Base-by-base conservation (phyloP, 2,888 invertebrate genomes). In the Margaritifera margaritifera region DNA sequence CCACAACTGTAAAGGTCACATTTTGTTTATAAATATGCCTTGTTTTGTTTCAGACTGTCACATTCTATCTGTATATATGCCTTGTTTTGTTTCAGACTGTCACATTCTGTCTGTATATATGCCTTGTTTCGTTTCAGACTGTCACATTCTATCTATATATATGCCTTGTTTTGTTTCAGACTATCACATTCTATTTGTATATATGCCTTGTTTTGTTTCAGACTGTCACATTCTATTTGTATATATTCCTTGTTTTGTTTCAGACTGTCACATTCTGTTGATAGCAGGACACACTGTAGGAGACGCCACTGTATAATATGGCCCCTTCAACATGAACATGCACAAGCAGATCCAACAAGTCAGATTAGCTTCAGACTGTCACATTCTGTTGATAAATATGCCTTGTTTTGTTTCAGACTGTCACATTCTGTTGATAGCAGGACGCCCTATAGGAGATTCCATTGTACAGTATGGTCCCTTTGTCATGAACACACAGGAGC, bases 261-360 rank as follows among this genome's bases (percentile, higher is more conserved):
- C 18, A 20, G 20, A 19, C 18, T 18, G n/a, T n/a, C n/a, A n/a
- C n/a, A n/a, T n/a, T n/a, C n/a, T n/a, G n/a, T n/a, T n/a, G 20
- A n/a, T 22, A n/a, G n/a, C n/a, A 55, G 55, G n/a, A 55, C n/a
- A 55, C 65, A 84, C 85, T 4, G 71, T 86, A 11, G 74, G 73
- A 11, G 84, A 86, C 66, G 84, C 86, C 4, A 74, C 86, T 6
- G 82, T 79, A 1, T 72, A 71, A 61, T 80, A 82, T 70, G 84
- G 84, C 20, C 84, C 84, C 6, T 86, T 86, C 72, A 84, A 84
- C 11, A 86, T 86, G 85, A 84, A 81, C 60, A 83, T 83, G n/a
- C 74, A 83, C 61, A 79, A 83, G 58, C 80, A 86, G 75, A 85
- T 86, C 31, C 66, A 80, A 52, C 79, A 86, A 79, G 85, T 81